phyloP scores from a whole-genome alignment of 2,113 vertebrate genomes.

The Orthochromis indermauri region DNA sequence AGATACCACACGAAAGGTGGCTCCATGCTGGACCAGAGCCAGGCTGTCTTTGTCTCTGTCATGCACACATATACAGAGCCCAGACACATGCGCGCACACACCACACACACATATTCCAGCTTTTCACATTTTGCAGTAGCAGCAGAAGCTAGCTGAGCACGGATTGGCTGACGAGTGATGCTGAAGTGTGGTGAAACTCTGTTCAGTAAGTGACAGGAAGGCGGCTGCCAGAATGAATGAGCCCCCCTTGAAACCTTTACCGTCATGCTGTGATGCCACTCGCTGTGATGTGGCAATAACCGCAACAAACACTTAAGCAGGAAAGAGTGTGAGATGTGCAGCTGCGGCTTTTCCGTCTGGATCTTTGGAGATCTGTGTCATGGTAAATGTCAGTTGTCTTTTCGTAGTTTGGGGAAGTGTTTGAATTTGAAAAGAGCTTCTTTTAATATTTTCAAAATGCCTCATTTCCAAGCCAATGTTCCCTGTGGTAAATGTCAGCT shows the following conservation, averaged over 20 bases:
- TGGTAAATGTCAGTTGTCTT: slow-evolving; percentile 49
- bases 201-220: slow-evolving; percentile 1
- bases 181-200: slow-evolving; percentile 6
- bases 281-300: slow-evolving; percentile 1
- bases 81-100: neutral
- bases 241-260: neutral
- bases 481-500: neutral
- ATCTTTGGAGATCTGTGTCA: slow-evolving; percentile 58
- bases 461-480: neutral
- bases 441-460: neutral
- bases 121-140: slow-evolving; percentile 43
- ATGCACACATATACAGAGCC: neutral
- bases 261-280: neutral
- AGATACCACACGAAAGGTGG: slow-evolving; percentile 55
- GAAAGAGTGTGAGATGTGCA: slow-evolving; percentile 45
- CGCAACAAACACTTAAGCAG: neutral
- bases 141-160: slow-evolving; percentile 19
- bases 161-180: slow-evolving; percentile 21
- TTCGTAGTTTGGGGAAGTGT: neutral
- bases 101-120: neutral
- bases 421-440: neutral
- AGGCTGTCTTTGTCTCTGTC: neutral
- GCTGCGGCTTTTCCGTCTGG: slow-evolving; percentile 62
- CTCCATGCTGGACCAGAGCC: slow-evolving; percentile 22
- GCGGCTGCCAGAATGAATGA: neutral